phyloP scores from a whole-genome alignment of 2,888 invertebrate species.

The Limnephilus marmoratus region DNA sequence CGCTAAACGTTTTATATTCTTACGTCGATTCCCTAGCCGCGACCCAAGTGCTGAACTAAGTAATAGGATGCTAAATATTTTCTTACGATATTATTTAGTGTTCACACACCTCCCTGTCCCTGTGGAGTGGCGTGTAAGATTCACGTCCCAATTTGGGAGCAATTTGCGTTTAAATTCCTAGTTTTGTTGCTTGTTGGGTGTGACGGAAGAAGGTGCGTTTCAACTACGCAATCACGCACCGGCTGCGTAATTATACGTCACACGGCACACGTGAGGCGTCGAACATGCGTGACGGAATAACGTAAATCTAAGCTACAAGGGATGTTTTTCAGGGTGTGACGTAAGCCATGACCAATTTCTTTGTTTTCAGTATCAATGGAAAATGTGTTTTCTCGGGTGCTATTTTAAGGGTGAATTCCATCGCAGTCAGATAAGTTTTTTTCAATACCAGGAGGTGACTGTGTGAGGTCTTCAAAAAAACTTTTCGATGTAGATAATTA shows the following conservation, averaged over 20 bases:
- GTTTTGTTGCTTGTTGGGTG: conserved; percentile 12
- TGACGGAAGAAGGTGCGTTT: conserved; percentile 35
- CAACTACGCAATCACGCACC: conserved; percentile 8
- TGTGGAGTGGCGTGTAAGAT: conserved; percentile 17
- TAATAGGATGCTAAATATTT: conserved; percentile 14
- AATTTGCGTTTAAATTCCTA: conserved; percentile 28
- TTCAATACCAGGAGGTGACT: neutral
- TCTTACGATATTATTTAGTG: conserved; percentile 4
- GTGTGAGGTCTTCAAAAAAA: neutral
- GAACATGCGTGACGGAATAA: neutral
- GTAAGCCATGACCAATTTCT: neutral
- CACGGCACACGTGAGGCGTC: neutral
- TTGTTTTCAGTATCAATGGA: neutral
- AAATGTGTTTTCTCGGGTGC: neutral
- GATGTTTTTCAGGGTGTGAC: neutral
- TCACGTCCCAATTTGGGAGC: conserved; percentile 16
- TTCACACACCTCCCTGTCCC: neutral
- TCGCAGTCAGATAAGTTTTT: neutral
- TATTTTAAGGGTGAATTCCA: neutral
- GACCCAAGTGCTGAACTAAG: neutral
- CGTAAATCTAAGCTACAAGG: neutral
- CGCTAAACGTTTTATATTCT: neutral
- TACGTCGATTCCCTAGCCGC: neutral
- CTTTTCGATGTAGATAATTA: too few relatives aligned
- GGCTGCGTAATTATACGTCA: conserved; percentile 6